Conservation (phyloP, 2,888 invertebrate species). For the Ophion slaviceki region DNA sequence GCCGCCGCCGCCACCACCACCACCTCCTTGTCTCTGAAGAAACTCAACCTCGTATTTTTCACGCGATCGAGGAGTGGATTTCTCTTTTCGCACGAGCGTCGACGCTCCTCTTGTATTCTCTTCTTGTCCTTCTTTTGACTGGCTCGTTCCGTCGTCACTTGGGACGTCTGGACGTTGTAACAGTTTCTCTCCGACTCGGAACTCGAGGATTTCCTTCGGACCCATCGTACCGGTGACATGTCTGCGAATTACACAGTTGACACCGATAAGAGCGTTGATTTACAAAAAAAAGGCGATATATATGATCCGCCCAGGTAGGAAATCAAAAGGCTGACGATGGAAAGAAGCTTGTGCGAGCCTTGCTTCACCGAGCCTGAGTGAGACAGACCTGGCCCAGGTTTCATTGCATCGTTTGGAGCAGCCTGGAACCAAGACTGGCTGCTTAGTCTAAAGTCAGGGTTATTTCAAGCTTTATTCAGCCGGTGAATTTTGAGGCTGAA, state of each 20-base stretch:
- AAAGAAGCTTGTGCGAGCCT: no score
- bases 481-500: no score
- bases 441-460: no score
- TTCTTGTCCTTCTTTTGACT: constrained; percentile 86
- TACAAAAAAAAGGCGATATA: no score
- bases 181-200: constrained; percentile 88
- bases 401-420: no score
- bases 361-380: no score
- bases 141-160: constrained; percentile 83
- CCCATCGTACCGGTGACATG: constrained; percentile 87
- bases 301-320: no score
- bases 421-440: no score
- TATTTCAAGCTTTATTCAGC: no score
- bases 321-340: no score
- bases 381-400: no score
- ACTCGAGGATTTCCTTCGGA: constrained; percentile 86
- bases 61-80: constrained; percentile 89
- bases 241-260: constrained; percentile 83
- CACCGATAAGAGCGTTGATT: not conserved
- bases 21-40: constrained; percentile 84
- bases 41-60: constrained; percentile 89
- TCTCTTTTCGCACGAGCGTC: constrained; percentile 86
- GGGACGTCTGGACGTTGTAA: constrained; percentile 86
- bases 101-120: constrained; percentile 83
- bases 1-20: constrained; percentile 65